Base-by-base conservation (phyloP, 2,797 vertebrate species). In the Cephalopachus bancanus region DNA sequence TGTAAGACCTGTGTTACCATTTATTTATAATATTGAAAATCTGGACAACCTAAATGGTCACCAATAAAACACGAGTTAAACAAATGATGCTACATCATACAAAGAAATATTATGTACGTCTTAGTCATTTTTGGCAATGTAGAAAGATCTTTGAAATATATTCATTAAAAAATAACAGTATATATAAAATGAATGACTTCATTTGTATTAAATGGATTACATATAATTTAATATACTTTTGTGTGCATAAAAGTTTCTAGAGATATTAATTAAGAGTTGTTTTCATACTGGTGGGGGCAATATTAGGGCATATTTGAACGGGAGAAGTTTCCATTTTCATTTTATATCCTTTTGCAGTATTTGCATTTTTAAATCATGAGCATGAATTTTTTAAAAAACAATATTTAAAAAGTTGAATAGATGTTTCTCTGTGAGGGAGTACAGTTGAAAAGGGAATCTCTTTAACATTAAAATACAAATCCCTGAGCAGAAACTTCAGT, bases 381-480 rank as follows among this genome's bases (percentile, higher is more conserved):
- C 57, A 59, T 72, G n/a, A 57, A 62, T 49, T 94, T 78, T 79
- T n/a, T 22, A 72, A 65, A 87, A 80, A 51, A n/a, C 28, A 88
- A 49, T 53, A 72, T 64, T 92, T 84, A 9, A 74, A 93, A 97
- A 85, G 67, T 72, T 93, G 20, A 65, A 93, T 94, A 91, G 28
- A 64, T 79, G 2, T n/a, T 89, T 90, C 49, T 93, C 44, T 83
- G 3, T 53, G 53, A 93, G 51, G 3, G 8, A 87, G 17, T 65
- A 51, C 0, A 71, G 26, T 65, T 93, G 37, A 71, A 94, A 91
- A 93, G 83, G 10, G 59, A 90, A 93, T 90, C 60, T 86, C 64
- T 91, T 93, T 69, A 95, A 93, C 85, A 95, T 91, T 76, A 91
- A 92, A 91, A 93, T 83, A 91, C 37, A 94, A 95, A 91, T 71